These are phyloP conservation scores for Magallana gigas DNA, from an alignment of 1,140 invertebrate genomes.

Conservation along the genomic window DNA sequence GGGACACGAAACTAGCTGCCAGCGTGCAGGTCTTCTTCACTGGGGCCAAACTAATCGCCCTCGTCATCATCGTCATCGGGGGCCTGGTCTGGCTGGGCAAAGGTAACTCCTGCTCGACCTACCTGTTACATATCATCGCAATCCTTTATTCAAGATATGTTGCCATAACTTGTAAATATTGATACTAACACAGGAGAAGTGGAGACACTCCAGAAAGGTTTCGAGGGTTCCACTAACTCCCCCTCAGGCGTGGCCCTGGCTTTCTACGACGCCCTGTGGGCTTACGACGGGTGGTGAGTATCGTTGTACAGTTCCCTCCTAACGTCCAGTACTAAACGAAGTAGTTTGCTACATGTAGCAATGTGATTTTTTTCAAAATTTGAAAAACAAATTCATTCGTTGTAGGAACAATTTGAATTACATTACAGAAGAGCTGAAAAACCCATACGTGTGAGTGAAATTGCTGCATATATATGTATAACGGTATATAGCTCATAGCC, in stretches of 20 bases:
- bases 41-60: constrained; percentile 91
- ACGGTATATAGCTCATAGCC: background rate
- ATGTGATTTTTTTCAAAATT: background rate
- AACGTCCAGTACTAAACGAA: background rate
- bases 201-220: constrained; percentile 58
- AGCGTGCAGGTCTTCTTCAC: constrained; percentile 94
- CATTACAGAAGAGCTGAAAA: constrained; percentile 97
- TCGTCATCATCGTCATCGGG: constrained; percentile 89
- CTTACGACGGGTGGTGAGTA: constrained; percentile 81
- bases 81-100: constrained; percentile 87
- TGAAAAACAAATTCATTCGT: background rate
- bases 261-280: constrained; percentile 81
- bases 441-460: constrained; percentile 86
- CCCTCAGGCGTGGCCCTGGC: constrained; percentile 79
- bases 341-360: background rate
- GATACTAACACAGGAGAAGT: constrained; percentile 30
- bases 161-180: background rate
- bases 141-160: background rate
- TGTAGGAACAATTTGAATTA: constrained; percentile 96
- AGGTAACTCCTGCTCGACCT: constrained; percentile 78
- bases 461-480: background rate
- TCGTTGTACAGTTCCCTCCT: background rate
- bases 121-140: background rate
- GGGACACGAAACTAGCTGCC: constrained; percentile 84
- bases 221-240: constrained; percentile 74